Conservation (phyloP, 1,140 invertebrate genomes). For the Scaptodrosophila lebanonensis region DNA sequence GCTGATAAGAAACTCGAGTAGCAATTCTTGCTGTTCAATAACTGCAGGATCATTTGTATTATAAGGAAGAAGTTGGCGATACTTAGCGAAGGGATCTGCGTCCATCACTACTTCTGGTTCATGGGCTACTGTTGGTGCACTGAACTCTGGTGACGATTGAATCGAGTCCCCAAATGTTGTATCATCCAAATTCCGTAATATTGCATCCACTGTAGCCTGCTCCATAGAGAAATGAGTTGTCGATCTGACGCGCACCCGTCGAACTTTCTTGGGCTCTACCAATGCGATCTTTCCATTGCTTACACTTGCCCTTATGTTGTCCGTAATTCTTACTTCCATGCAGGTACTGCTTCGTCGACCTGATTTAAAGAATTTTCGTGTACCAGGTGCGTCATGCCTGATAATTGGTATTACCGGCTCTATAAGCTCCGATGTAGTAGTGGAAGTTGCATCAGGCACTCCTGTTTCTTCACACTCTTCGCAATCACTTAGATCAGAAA, state of each 20-base stretch:
- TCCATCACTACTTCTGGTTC: not conserved
- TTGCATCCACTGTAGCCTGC: slow-evolving; percentile 68
- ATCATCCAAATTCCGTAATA: slow-evolving; percentile 62
- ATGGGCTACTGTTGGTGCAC: not conserved
- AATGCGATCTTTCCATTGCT: slow-evolving; percentile 59
- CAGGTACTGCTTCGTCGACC: slow-evolving; percentile 47
- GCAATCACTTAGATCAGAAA: slow-evolving; percentile 54
- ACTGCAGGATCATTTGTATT: slow-evolving; percentile 52
- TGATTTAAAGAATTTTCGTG: slow-evolving; percentile 69
- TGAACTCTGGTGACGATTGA: slow-evolving; percentile 21
- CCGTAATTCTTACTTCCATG: slow-evolving; percentile 67
- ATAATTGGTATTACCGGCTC: slow-evolving; percentile 67
- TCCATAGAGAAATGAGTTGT: slow-evolving; percentile 61
- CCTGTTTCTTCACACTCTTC: slow-evolving; percentile 13
- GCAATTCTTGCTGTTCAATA: slow-evolving; percentile 58
- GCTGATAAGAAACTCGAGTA: slow-evolving; percentile 66
- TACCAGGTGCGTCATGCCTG: slow-evolving; percentile 23
- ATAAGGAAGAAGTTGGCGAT: slow-evolving; percentile 56
- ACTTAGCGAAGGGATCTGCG: slow-evolving; percentile 38
- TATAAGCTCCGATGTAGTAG: slow-evolving; percentile 20
- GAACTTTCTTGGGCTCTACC: slow-evolving; percentile 40
- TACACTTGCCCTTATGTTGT: slow-evolving; percentile 61
- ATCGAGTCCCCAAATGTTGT: slow-evolving; percentile 54
- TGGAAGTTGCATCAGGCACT: too few species aligned
- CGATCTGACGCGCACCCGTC: slow-evolving; percentile 49